Evolutionary conservation across 2,113 vertebrate species (phyloP).

Genomic region (Tachysurus fulvidraco): DNA sequence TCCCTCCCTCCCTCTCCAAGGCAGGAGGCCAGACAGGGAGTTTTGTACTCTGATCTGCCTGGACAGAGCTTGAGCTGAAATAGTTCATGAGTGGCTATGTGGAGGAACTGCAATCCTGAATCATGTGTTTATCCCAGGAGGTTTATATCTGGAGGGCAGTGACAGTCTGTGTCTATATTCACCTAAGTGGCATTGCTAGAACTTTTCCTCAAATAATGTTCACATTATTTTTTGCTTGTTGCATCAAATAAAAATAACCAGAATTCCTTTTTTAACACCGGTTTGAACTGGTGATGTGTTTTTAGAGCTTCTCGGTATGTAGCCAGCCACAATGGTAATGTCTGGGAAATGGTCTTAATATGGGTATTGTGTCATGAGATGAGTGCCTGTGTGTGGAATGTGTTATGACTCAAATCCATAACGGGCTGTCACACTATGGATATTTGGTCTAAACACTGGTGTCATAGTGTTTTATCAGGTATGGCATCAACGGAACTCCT

Average conservation of each 20-base stretch:
- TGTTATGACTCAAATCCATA: conserved; percentile 22
- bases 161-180: conserved; percentile 7
- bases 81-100: conserved; percentile 19
- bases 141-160: conserved; percentile 11
- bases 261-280: not conserved
- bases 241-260: not conserved
- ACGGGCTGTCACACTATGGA: not conserved
- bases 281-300: not conserved
- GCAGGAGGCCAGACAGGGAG: not conserved
- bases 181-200: not conserved
- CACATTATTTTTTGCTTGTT: not conserved
- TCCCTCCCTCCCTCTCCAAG: not conserved
- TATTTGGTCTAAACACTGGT: not conserved
- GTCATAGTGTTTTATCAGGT: conserved; percentile 11
- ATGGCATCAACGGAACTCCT: not conserved
- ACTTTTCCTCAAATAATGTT: not conserved
- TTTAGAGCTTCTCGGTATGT: not conserved
- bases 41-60: conserved; percentile 24
- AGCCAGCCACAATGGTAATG: not conserved
- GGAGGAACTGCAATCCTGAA: conserved; percentile 5
- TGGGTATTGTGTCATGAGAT: conserved; percentile 21
- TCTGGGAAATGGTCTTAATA: conserved; percentile 28
- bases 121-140: conserved; percentile 37
- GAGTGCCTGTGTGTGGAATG: conserved; percentile 1
- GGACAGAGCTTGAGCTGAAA: conserved; percentile 5